A percentile compares a stretch with the other conserved stretches of the same genome.
phyloP scores from a whole-genome alignment of 2,113 vertebrate genomes.

The Coryphaenoides rupestris region DNA sequence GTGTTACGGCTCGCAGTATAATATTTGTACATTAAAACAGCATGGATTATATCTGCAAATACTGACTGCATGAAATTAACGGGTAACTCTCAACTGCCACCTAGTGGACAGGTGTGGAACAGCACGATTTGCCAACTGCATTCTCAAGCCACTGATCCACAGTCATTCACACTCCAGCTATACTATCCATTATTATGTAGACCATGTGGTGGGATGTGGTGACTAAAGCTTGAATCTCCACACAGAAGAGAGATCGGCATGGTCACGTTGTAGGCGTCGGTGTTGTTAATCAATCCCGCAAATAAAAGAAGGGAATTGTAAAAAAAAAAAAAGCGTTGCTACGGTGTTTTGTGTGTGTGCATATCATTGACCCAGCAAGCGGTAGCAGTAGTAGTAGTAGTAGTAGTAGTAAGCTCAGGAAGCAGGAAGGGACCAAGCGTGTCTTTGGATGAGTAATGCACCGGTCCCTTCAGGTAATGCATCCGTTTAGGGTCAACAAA shows the following conservation, averaged over 20 bases:
- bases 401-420: no score
- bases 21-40: no score
- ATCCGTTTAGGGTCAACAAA: no score
- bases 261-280: slow-evolving; percentile 44
- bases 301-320: slow-evolving; percentile 22
- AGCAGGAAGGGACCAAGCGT: no score
- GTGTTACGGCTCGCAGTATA: no score
- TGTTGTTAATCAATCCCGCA: slow-evolving; percentile 14
- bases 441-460: no score
- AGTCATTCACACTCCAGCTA: slow-evolving; percentile 11
- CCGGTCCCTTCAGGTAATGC: no score
- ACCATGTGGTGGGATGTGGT: slow-evolving; percentile 2
- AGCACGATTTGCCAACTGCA: slow-evolving; percentile 41
- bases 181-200: slow-evolving; percentile 27
- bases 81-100: slow-evolving; percentile 29
- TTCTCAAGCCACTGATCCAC: slow-evolving; percentile 15
- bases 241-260: slow-evolving; percentile 51
- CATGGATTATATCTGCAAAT: neutral
- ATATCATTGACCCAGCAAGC: no score
- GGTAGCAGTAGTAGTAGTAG: no score
- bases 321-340: no score
- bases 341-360: no score
- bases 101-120: slow-evolving; percentile 26
- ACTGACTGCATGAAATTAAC: neutral
- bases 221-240: no score